Conservation (phyloP, 2,888 invertebrate genomes). For the Poecilobothrus nobilitatus region DNA sequence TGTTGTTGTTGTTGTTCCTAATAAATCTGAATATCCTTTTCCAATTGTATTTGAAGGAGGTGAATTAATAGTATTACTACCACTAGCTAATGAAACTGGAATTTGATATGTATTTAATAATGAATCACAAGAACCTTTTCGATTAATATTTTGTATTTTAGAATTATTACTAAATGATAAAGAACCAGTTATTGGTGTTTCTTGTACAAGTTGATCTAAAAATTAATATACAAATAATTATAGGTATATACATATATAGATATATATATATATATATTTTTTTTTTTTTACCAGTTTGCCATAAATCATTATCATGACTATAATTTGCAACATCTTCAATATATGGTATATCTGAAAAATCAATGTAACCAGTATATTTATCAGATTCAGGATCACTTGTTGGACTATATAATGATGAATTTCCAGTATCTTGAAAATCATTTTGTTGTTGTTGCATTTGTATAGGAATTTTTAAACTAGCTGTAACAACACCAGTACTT, state of each 20-base stretch:
- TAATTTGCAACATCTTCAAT: slow-evolving; percentile 45
- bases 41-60: too few relatives aligned
- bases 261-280: too few relatives aligned
- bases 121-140: slow-evolving; percentile 12
- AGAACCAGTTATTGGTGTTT: slow-evolving; percentile 25
- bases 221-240: slow-evolving; percentile 11
- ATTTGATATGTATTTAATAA: slow-evolving; percentile 20
- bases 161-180: slow-evolving; percentile 22
- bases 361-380: slow-evolving; percentile 41
- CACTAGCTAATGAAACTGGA: slow-evolving; percentile 15
- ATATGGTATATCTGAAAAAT: slow-evolving; percentile 58
- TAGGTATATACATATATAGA: too few relatives aligned
- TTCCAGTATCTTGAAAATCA: slow-evolving; percentile 16
- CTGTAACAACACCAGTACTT: slow-evolving; percentile 61
- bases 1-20: too few relatives aligned
- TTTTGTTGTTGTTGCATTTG: slow-evolving; percentile 30
- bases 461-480: slow-evolving; percentile 69
- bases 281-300: background rate
- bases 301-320: background rate
- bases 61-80: too few relatives aligned
- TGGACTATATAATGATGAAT: background rate
- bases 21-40: too few relatives aligned
- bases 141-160: background rate
- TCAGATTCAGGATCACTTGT: slow-evolving; percentile 33
- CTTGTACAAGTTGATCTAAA: slow-evolving; percentile 18